Conservation (phyloP, 2,113 vertebrate genomes). For the Plecturocebus donacophilus region DNA sequence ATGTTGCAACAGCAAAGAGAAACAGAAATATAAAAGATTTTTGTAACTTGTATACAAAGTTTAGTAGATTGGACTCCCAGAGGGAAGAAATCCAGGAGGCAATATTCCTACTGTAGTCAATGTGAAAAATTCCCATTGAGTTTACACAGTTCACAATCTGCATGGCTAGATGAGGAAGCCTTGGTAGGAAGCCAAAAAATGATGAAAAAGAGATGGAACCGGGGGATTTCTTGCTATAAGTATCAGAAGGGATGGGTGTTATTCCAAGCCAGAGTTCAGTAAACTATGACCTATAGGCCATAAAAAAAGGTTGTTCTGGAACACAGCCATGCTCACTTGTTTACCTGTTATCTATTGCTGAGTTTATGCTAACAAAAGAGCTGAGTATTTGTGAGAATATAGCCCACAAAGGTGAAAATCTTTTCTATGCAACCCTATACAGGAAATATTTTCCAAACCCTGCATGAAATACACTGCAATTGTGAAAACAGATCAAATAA, state of each 20-base stretch:
- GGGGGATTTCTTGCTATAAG: not conserved
- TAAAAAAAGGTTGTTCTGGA: not conserved
- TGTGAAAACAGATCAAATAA: not conserved
- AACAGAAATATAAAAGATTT: not conserved
- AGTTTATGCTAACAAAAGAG: not conserved
- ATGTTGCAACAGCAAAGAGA: not conserved
- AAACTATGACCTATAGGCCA: not conserved
- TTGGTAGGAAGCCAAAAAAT: not conserved
- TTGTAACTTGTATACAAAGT: not conserved
- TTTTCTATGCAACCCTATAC: not conserved
- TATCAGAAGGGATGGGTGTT: not conserved
- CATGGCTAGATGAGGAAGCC: not conserved
- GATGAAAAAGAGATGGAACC: not conserved
- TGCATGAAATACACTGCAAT: not conserved
- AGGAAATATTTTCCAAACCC: not conserved
- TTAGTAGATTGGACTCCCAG: not conserved
- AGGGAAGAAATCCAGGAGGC: not conserved
- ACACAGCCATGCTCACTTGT: not conserved
- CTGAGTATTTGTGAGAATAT: not conserved
- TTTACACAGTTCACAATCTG: not conserved
- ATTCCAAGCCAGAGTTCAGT: not conserved
- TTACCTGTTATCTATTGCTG: not conserved
- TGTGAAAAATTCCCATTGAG: not conserved
- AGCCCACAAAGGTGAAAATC: not conserved
- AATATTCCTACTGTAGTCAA: not conserved